Evolutionary conservation across 1,140 invertebrate genomes (phyloP).

Genomic region (Colletes gigas): DNA sequence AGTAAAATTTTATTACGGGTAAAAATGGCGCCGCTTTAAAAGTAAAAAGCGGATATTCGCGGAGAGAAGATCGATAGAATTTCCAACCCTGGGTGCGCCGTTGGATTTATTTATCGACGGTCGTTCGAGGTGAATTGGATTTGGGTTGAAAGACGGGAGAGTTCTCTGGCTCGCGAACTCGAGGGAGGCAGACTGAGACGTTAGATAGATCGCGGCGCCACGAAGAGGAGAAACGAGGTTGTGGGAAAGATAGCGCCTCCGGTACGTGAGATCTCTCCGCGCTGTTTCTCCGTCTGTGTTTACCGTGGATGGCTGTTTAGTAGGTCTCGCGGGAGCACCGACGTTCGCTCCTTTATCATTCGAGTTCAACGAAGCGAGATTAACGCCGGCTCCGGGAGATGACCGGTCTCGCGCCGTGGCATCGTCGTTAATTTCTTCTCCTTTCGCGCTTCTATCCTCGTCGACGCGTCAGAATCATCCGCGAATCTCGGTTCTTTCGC

Average conservation of each 20-base stretch:
- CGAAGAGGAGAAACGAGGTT: conserved; percentile 65
- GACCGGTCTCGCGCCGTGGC: conserved; percentile 1
- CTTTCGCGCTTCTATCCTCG: not conserved
- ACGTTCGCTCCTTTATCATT: conserved; percentile 74
- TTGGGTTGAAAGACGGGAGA: conserved; percentile 35
- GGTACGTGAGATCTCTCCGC: conserved; percentile 52
- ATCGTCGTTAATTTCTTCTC: conserved; percentile 8
- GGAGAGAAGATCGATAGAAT: too few relatives aligned
- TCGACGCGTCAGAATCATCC: not conserved
- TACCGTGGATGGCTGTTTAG: conserved; percentile 60
- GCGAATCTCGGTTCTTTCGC: not conserved
- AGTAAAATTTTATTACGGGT: too few relatives aligned
- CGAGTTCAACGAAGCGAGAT: conserved; percentile 64
- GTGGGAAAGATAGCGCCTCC: conserved; percentile 73
- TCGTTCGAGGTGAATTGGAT: not conserved
- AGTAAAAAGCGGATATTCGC: too few relatives aligned
- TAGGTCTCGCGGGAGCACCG: conserved; percentile 59
- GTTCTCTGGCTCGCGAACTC: conserved; percentile 61
- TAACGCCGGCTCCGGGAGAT: conserved; percentile 32
- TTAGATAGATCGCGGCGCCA: conserved; percentile 42
- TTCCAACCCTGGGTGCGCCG: too few relatives aligned
- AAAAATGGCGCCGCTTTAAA: too few relatives aligned
- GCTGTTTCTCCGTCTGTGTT: conserved; percentile 59
- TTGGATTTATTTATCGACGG: too few relatives aligned
- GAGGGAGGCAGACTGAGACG: conserved; percentile 69